These are phyloP conservation scores for Theretra japonica DNA, from an alignment of 2,888 invertebrate species.

Conservation along the genomic window DNA sequence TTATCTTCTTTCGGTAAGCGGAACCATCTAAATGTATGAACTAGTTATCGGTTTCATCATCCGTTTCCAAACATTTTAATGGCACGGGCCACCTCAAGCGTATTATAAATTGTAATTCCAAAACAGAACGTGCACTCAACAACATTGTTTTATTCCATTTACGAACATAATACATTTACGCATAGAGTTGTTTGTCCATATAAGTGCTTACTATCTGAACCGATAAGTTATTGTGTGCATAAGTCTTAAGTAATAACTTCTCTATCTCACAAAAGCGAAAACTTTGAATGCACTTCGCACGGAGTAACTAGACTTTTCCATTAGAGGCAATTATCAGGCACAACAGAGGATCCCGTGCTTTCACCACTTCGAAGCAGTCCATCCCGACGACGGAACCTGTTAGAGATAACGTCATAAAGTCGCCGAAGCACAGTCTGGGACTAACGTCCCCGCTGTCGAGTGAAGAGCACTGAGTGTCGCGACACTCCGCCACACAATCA, in stretches of 20 bases:
- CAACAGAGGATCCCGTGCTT: conserved; percentile 77
- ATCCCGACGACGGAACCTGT: conserved; percentile 75
- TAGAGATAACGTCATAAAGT: conserved; percentile 84
- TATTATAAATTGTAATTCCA: background rate
- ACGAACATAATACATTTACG: conserved; percentile 8
- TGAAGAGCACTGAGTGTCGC: conserved; percentile 41
- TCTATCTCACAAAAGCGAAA: conserved; percentile 75
- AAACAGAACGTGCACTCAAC: background rate
- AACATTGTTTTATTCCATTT: conserved; percentile 5
- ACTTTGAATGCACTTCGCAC: conserved; percentile 81
- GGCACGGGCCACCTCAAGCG: background rate
- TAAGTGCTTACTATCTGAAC: conserved; percentile 46
- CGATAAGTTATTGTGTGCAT: conserved; percentile 58
- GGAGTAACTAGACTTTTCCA: conserved; percentile 84
- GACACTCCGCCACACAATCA: conserved; percentile 68
- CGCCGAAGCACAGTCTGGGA: conserved; percentile 79
- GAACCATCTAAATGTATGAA: conserved; percentile 14
- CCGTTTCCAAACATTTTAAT: conserved; percentile 5
- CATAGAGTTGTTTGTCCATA: conserved; percentile 11
- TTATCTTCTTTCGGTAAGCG: conserved; percentile 52
- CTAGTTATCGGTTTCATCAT: conserved; percentile 15
- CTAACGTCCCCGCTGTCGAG: conserved; percentile 80
- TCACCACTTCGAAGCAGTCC: conserved; percentile 64
- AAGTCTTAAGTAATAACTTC: conserved; percentile 76
- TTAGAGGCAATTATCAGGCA: conserved; percentile 83